Conservation (phyloP, 30 jellyfish, hydroid and myxozoan species). For the Cassiopea andromeda region DNA sequence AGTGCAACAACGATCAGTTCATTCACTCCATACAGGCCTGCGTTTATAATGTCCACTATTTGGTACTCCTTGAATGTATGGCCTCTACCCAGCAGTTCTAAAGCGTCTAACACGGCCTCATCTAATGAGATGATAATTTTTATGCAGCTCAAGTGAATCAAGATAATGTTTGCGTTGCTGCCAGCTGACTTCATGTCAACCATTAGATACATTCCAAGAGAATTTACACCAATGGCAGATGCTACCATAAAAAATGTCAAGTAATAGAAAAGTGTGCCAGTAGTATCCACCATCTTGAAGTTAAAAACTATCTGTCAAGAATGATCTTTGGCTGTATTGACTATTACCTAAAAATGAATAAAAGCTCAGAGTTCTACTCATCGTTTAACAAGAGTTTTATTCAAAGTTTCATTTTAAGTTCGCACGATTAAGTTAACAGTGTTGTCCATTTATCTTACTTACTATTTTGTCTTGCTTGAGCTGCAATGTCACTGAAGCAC, state of each 20-base stretch:
- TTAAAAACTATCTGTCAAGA: no score
- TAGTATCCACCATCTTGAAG: neutral
- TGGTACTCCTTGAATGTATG: slow-evolving; percentile 21
- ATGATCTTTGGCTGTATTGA: no score
- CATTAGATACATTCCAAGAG: slow-evolving; percentile 49
- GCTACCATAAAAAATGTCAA: slow-evolving; percentile 6
- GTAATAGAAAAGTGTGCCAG: neutral
- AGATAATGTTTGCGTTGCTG: slow-evolving; percentile 19
- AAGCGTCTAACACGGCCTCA: slow-evolving; percentile 15
- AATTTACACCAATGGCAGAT: slow-evolving; percentile 39
- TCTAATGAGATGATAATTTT: slow-evolving; percentile 27
- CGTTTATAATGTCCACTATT: slow-evolving; percentile 43
- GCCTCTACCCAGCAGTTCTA: slow-evolving; percentile 21
- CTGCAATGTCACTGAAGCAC: no score
- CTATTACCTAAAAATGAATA: no score
- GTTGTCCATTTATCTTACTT: no score
- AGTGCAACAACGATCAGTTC: slow-evolving; percentile 35
- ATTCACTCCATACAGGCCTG: slow-evolving; percentile 69
- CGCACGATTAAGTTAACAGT: no score
- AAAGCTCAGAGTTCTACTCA: no score
- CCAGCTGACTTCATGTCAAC: neutral
- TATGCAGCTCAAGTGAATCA: slow-evolving; percentile 43
- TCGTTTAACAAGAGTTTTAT: no score
- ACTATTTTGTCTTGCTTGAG: no score
- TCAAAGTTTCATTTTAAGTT: no score